Base-by-base conservation (phyloP, 2,888 invertebrate species). In the Cryptosula pallasiana region DNA sequence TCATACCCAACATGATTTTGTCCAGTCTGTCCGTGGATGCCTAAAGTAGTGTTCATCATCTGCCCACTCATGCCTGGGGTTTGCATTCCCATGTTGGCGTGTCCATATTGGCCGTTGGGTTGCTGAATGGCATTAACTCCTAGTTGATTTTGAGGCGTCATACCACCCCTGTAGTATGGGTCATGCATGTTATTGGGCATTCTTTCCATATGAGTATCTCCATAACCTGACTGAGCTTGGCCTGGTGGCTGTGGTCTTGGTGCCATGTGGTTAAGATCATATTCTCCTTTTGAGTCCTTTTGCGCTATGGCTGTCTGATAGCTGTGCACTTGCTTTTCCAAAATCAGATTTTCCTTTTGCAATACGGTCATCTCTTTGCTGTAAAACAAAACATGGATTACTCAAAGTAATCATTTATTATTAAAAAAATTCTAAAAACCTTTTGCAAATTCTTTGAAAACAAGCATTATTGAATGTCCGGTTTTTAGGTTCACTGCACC, bases 271-370 rank as follows among this genome's bases (percentile, higher is more conserved):
- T 70, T 54, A 5, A 32, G 45, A 36, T 70, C 70, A 54, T 70
- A 70, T 36, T 54, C 45, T 9, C 70, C 70, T 70, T 70, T 70
- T 3, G 70, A 70, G 32, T 35, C 45, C 23, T 70, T 70, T 36
- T 54, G 45, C 3, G 91, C 90, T 75, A 92, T 87, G 81, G 90
- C 91, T 84, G 91, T 90, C 85, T 92, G 92, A 83, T 92, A 92
- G 84, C 91, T 91, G 87, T 92, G 91, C 76, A 92, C 86, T 84
- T 92, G 92, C 77, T 91, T 87, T 86, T 92, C 92, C 79, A 92
- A 87, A 75, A 90, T 90, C 84, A 91, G 91, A 83, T 92, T 92
- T 84, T 92, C 92, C n/a, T 91, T 90, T 83, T 92, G 92, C 71
- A 92, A 87, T 16, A 90, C 90, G 75, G 89, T 88, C 76, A 92